Percentiles rank a stretch among this genome's conserved stretches.
These are phyloP conservation scores for Pristionchus maxplancki DNA, from an alignment of 2,888 invertebrate genomes.

Conservation along the genomic window DNA sequence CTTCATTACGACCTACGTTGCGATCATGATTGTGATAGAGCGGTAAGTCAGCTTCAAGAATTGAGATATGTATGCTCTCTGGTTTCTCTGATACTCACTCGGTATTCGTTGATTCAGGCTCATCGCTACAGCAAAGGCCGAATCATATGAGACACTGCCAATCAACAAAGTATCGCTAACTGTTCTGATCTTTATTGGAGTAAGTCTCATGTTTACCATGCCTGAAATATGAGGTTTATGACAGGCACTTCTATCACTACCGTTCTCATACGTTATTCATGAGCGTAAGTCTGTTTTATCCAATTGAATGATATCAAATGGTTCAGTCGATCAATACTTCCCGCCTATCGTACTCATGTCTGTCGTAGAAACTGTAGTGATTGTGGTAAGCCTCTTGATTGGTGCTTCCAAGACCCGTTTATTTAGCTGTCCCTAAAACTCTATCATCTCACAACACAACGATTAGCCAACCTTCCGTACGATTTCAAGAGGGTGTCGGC, in stretches of 20 bases:
- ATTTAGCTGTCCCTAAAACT: background rate
- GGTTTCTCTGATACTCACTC: too few species aligned
- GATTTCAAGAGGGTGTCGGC: background rate
- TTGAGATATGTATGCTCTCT: too few species aligned
- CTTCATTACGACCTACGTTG: background rate
- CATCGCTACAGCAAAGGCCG: background rate
- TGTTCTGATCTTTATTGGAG: background rate
- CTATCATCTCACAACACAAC: background rate
- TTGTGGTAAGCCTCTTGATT: background rate
- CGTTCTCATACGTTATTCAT: background rate
- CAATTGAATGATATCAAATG: background rate
- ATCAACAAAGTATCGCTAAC: background rate
- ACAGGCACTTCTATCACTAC: background rate
- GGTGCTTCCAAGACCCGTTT: too few species aligned
- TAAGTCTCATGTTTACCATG: background rate
- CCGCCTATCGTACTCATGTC: background rate
- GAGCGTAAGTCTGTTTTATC: background rate
- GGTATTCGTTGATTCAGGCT: background rate
- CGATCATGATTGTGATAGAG: conserved; percentile 12
- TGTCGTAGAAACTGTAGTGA: background rate
- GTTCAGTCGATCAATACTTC: background rate
- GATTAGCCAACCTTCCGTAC: background rate
- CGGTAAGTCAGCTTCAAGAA: background rate
- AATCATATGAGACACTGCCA: background rate
- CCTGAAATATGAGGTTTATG: background rate